Evolutionary conservation across 2,113 vertebrate species (phyloP).

Genomic region (Pipra filicauda): DNA sequence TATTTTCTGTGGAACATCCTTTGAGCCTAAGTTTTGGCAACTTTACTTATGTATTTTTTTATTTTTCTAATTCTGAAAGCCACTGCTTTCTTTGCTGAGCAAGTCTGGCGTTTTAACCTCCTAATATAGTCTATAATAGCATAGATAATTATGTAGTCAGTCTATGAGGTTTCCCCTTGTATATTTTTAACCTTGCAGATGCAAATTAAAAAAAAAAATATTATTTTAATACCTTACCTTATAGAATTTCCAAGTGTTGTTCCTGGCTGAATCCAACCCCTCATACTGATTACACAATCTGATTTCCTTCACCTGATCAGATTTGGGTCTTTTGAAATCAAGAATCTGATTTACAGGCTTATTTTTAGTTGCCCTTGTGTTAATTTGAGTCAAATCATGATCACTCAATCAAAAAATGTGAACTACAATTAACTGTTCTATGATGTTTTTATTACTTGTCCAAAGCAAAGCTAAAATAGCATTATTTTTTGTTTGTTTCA

Average conservation of each 20-base stretch:
- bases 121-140: background rate
- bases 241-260: background rate
- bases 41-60: background rate
- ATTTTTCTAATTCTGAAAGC: background rate
- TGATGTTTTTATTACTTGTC: background rate
- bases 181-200: background rate
- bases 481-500: background rate
- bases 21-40: background rate
- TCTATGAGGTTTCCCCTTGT: background rate
- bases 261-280: background rate
- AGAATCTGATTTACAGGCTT: background rate
- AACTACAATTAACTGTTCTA: background rate
- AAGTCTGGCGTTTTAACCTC: background rate
- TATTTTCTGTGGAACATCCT: background rate
- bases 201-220: background rate
- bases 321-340: background rate
- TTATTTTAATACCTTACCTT: background rate
- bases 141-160: background rate
- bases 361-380: conserved; percentile 10
- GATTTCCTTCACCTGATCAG: background rate
- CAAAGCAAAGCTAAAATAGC: background rate
- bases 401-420: background rate
- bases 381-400: background rate
- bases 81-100: background rate
- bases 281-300: background rate